Base-by-base conservation (phyloP, 2,113 vertebrate species). In the Sminthopsis crassicaudata region DNA sequence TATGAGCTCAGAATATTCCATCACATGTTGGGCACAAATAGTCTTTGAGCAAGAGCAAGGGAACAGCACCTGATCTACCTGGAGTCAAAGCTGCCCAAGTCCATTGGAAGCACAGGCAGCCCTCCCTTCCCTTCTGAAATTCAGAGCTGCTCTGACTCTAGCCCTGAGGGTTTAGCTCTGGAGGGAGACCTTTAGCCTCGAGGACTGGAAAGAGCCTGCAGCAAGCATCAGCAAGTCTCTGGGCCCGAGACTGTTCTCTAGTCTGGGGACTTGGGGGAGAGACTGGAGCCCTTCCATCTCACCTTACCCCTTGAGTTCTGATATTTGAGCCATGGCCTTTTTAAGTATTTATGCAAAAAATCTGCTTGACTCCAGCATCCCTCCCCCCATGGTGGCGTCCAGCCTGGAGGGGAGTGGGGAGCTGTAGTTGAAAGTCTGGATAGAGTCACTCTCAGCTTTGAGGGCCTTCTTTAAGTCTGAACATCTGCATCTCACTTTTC, bases 21-120 rank as follows among this genome's bases (percentile, higher is more conserved):
- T 11, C 50, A 51, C 50, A 51, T 51, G 50, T 51, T 51, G 50
- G 0, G 50, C 50, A 51, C 50, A 51, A 51, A 51, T 51, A 51
- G 50, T 99, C 67, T 99, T 99, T 0, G 99, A 99, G 96, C 99
- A 99, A 97, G 99, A 99, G 89, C 99, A 99, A 95, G 99, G 99
- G 36, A 99, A 99, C 95, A 99, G 99, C 98, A 99, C 99, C 97
- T 99, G 99, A 97, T 46, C 48, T 0, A 0, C 22, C 94, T 54
- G 9, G 57, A 97, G 53, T 91, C 88, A 30, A 0, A 0, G 25
- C 48, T 5, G 48, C 60, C 30, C 3, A 36, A 60, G 60, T 36
- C 50, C 0, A 0, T 0, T 0, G 91, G 94, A 91, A 89, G 88
- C 42, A 46, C 46, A 26, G 91, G 27, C 93, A 96, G 48, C 67